Base-by-base conservation (phyloP, 2,888 invertebrate genomes). In the Acrobeloides nanus region DNA sequence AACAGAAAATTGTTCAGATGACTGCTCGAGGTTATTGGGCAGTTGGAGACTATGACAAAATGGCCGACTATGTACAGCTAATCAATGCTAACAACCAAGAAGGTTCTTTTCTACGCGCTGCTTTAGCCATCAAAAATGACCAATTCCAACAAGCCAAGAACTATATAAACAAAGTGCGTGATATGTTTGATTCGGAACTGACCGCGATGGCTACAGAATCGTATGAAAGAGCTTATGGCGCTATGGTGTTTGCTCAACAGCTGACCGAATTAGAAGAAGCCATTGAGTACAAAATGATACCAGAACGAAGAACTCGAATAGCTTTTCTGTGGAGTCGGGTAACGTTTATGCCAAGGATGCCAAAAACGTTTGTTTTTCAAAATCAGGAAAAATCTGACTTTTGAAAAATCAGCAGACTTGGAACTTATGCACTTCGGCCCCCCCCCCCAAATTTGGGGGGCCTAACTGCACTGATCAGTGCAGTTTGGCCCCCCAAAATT, bases 231-330 rank as follows among this genome's bases (percentile, higher is more conserved):
- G 92, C 92, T 0, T 74, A 74, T 44, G 62, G 76, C 64, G 76
- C 52, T 20, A 86, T 97, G 84, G 90, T 97, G 0, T 86, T 87
- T 60, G 93, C 92, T 0, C 97, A 99, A 75, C 86, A 95, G 80
- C 77, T 99, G 42, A 87, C 92, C 0, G 97, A 99, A 75, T 76
- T 99, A 46, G 97, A 99, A 74, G 97, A 99, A 78, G 88, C 89
- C 0, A 89, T 97, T 45, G 92, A 92, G 63, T 97, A 88, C 75
- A 89, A 92, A 74, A 77, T 92, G 31, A 85, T 92, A 15, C 84
- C 85, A 0, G 93, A 95, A 73, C 80, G 90, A 39, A 80, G 89
- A 43, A 82, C 83, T 29, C 82, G 83, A 2, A 84, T 89, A 38
- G 82, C 84, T 50, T 80, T 82, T 46, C 78, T 89, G 79, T 93